These are phyloP conservation scores for Antidorcas marsupialis DNA, from an alignment of 2,113 vertebrate species.

Conservation along the genomic window DNA sequence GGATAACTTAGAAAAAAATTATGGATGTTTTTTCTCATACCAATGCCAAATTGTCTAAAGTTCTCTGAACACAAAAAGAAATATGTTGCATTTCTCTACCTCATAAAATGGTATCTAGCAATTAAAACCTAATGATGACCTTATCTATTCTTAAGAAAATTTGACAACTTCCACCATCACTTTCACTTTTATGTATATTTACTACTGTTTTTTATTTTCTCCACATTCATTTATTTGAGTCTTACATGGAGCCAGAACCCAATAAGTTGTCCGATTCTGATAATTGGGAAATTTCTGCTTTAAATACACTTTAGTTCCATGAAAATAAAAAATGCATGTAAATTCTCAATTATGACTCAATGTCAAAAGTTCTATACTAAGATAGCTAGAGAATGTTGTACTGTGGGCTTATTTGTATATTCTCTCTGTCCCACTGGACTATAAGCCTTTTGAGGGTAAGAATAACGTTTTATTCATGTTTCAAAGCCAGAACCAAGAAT, in stretches of 20 bases:
- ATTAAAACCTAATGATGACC: not conserved
- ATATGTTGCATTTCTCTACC: not conserved
- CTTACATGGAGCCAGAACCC: not conserved
- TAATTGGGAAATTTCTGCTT: not conserved
- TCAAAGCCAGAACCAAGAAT: not conserved
- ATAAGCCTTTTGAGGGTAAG: not conserved
- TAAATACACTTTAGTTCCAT: not conserved
- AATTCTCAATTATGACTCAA: not conserved
- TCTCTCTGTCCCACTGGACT: not conserved
- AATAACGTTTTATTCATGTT: not conserved
- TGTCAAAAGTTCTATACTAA: not conserved
- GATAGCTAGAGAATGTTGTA: not conserved
- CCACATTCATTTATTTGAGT: not conserved
- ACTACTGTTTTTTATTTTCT: not conserved
- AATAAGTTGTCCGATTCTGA: not conserved
- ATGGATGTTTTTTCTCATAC: not conserved
- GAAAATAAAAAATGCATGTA: not conserved
- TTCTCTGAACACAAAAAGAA: not conserved
- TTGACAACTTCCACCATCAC: not conserved
- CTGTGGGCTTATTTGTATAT: not conserved
- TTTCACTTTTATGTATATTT: not conserved
- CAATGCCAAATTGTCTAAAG: not conserved
- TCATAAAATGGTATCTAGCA: not conserved
- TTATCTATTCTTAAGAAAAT: not conserved
- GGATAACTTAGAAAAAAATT: not conserved